Evolutionary conservation across 2,797 vertebrate genomes (phyloP), one percentile per base, ranked within the genome.

Genomic region (Siniperca scherzeri): DNA sequence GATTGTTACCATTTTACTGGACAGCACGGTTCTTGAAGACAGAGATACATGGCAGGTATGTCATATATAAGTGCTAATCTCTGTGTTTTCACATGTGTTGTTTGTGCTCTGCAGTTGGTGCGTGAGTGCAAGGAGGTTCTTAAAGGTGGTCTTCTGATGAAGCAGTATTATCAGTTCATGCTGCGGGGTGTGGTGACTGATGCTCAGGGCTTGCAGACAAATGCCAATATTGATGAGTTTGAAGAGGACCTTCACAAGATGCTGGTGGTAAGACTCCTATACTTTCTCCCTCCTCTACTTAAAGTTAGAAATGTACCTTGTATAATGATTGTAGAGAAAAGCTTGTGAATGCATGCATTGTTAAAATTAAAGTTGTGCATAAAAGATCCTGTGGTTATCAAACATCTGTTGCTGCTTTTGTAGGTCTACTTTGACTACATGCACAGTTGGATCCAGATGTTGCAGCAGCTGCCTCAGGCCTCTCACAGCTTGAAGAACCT

Each of bases 81-180:
- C 2, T 66, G 5, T 60, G 36, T 69, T 40, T 67, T 42, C 42
- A 55, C 33, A n/a, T 88, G 87, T 83, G 81, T 90, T 60, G 5
- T 67, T 67, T 93, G 89, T 86, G 83, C 92, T 74, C 87, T 96
- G 90, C 94, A 99, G 98, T 95, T 99, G 94, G 99, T 99, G 86
- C 96, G 98, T 13, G 99, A 99, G 91, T 99, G 99, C 89, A 99
- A 99, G 84, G 99, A 99, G 89, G 98, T 99, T 79, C 95, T 99
- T 53, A 99, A 99, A 92, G 99, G 99, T 0, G 99, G 99, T 16
- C 97, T 99, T 11, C 92, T 99, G 82, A 99, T 99, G 98, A 99
- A 99, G 95, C 99, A 98, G 96, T 99, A 99, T 94, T 99, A 99
- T 93, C 99, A 99, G 95, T 99, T 98, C 91, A 99, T 99, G 99